Base-by-base conservation (phyloP, 2,797 vertebrate species). In the Cuculus canorus region DNA sequence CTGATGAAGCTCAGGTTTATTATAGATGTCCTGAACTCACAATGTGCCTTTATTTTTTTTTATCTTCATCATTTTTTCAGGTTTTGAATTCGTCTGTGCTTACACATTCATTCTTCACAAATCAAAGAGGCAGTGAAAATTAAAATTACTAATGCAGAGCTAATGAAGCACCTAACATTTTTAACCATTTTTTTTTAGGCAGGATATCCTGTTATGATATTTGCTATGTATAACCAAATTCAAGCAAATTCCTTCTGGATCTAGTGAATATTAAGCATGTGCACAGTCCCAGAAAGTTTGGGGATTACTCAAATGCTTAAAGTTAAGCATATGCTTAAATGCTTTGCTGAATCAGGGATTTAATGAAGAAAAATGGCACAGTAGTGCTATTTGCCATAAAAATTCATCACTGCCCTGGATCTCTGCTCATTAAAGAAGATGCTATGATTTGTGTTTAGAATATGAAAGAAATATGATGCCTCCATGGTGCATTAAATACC, bases 1-100 rank as follows among this genome's bases (percentile, higher is more conserved):
- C 97, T 98, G 97, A 98, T 97, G 95, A 95, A 97, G 96, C 94
- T 95, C 27, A 54, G 63, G 91, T 96, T 97, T 97, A 90, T 96
- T 94, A 94, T 91, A 95, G 79, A 95, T 96, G 93, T 91, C 78
- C 91, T 94, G 92, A 96, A 92, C 96, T 76, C 66, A 94, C 95
- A 96, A 95, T 84, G 72, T 82, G 66, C 59, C 69, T 94, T 77
- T 95, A 88, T 96, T 95, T 91, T 96, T 48, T 96, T 96, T 94
- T 79, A 22, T 82, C 71, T 95, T 93, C 75, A 66, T 72, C 21
- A 76, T 92, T 95, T 96, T 92, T 95, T 92, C 53, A 72, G 63
- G 59, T 92, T 64, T 91, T 94, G 81, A 82, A 66, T 68, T 90
- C 53, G 16, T 22, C 33, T 81, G 30, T 70, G 75, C 81, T 73